A percentile compares a stretch with the other conserved stretches of the same genome.
phyloP scores from a whole-genome alignment of 2,797 vertebrate genomes.

The Mus minutoides region DNA sequence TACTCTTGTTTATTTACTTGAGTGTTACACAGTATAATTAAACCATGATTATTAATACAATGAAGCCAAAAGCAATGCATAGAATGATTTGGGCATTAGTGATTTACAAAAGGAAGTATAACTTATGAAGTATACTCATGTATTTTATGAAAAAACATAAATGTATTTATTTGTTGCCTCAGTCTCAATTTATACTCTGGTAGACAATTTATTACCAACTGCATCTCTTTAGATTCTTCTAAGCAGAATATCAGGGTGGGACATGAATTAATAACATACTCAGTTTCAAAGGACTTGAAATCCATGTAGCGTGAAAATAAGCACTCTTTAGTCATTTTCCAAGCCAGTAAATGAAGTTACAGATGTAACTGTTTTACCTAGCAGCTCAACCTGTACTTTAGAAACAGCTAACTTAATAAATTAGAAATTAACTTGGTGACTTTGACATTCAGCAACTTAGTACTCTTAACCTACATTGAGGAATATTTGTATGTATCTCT shows the following conservation, averaged over 20 bases:
- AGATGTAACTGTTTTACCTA: neutral
- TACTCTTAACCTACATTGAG: neutral
- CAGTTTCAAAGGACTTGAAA: neutral
- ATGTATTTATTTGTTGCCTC: neutral
- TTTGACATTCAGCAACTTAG: neutral
- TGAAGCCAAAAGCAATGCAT: neutral
- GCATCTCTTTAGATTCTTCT: neutral
- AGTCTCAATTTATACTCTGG: neutral
- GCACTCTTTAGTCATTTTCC: neutral
- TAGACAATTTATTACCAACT: slow-evolving; percentile 21
- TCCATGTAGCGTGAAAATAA: neutral
- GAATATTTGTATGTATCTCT: neutral
- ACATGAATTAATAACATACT: neutral
- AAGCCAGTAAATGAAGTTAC: neutral
- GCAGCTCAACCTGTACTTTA: neutral
- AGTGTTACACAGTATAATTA: neutral
- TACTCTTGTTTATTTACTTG: neutral
- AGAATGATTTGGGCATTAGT: neutral
- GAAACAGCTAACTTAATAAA: neutral
- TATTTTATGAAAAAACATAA: slow-evolving; percentile 11
- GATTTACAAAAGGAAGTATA: neutral
- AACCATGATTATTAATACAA: neutral
- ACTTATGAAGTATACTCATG: neutral
- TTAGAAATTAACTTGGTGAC: neutral
- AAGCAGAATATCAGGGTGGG: neutral